Base-by-base conservation (phyloP, 1,140 invertebrate genomes). In the Drosophila bifasciata region DNA sequence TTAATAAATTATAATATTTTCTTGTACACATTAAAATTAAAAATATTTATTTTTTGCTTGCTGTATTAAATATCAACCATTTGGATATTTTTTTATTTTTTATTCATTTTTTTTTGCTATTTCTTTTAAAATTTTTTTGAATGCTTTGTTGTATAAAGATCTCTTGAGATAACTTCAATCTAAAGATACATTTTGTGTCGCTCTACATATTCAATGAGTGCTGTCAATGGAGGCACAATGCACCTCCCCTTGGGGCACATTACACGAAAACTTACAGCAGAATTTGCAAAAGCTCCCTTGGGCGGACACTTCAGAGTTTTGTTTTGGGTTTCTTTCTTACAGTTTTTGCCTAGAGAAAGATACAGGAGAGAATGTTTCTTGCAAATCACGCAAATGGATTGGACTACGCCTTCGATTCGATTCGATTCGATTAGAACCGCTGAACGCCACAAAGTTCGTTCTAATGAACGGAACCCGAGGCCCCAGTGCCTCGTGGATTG, bases 321-420 rank as follows among this genome's bases (percentile, higher is more conserved):
- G 28, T 15, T 58, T 17, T 13, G n/a, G n/a, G 13, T 46, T 23
- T 23, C n/a, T 7, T 39, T 66, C 19, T 56, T 32, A 15, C 11
- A 9, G 49, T 40, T 43, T 48, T 43, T 48, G 21, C 36, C 21
- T 41, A 25, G 23, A 25, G 0, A 25, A 7, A 5, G 4, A 13
- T 3, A 36, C 3, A 4, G 32, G 16, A 2, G 61, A 67, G 64
- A 68, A 75, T 58, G 67, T 69, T 76, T 80, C 64, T 77, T 68
- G 79, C 79, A 46, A 81, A 74, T 81, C 79, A 81, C 59, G 79
- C 79, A 78, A 81, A 74, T 74, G 79, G 53, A 67, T 81, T 81
- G 79, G 32, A 81, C 78, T 78, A 81, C 59, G 79, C 79, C 62
- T 67, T 68, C 43, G 61, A 78, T 78, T 81, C 79, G 78, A 81